Percentiles rank a stretch among this genome's conserved stretches.
These are phyloP conservation scores for Cossypha heuglini DNA, from an alignment of 2,797 vertebrate species.

Conservation along the genomic window DNA sequence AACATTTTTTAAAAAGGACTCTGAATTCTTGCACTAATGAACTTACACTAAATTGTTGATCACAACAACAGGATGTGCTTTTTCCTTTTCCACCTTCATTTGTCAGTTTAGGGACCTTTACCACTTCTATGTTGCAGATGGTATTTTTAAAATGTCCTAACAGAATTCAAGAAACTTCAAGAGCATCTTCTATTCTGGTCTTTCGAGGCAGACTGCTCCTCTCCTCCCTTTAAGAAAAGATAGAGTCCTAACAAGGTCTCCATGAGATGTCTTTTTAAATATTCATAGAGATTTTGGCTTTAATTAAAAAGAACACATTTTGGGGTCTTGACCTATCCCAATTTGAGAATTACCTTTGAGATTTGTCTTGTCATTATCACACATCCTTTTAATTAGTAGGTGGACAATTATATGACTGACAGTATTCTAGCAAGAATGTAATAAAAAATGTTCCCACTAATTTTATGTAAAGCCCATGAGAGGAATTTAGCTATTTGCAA, in stretches of 20 bases:
- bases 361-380: not conserved
- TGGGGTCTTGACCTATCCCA: not conserved
- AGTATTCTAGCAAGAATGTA: not conserved
- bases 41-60: not conserved
- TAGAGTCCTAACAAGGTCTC: not conserved
- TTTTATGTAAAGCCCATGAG: not conserved
- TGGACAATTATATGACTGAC: not conserved
- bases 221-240: not conserved
- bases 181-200: not conserved
- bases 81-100: not conserved
- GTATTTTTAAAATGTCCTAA: not conserved
- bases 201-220: not conserved
- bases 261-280: not conserved
- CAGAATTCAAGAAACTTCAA: not conserved
- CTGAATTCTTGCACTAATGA: not conserved
- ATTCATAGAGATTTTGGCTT: not conserved
- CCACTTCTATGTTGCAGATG: not conserved
- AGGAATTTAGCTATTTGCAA: not conserved
- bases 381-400: not conserved
- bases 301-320: not conserved
- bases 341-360: not conserved
- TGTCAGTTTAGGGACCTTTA: not conserved
- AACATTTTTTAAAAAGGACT: no score
- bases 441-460: not conserved
- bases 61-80: not conserved